A percentile compares a stretch with the other conserved stretches of the same genome.
These are phyloP conservation scores for Diplogasteroides magnus DNA, from an alignment of 1,140 invertebrate genomes.

Conservation along the genomic window DNA sequence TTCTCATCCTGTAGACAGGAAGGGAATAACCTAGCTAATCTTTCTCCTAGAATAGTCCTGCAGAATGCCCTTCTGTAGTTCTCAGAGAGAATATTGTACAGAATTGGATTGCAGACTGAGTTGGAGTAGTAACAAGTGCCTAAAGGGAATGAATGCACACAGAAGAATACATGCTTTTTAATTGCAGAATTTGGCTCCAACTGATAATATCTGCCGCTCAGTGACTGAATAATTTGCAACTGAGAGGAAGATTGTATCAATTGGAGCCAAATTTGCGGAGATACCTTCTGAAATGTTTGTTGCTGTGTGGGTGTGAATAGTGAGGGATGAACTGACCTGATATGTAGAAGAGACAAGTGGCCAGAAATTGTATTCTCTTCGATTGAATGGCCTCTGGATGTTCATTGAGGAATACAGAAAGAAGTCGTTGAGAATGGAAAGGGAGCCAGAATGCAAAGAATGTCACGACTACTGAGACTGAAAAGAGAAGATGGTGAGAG, in stretches of 20 bases:
- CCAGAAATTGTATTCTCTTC: constrained; percentile 26
- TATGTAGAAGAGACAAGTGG: constrained; percentile 27
- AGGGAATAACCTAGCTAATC: not conserved
- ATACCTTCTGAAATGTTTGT: too few relatives aligned
- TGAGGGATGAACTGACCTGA: too few relatives aligned
- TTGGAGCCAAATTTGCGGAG: too few relatives aligned
- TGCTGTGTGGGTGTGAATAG: too few relatives aligned
- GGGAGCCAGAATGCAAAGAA: constrained; percentile 90
- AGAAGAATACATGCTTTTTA: too few relatives aligned
- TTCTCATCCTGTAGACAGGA: not conserved
- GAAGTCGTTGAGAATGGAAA: constrained; percentile 78
- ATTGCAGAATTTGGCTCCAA: too few relatives aligned
- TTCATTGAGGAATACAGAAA: constrained; percentile 54
- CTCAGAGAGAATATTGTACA: constrained; percentile 36
- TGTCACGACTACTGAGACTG: constrained; percentile 81
- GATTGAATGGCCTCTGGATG: constrained; percentile 10
- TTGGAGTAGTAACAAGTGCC: constrained; percentile 38
- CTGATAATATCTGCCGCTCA: too few relatives aligned
- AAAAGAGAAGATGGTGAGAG: constrained; percentile 15
- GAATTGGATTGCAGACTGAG: constrained; percentile 33
- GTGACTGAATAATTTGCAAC: too few relatives aligned
- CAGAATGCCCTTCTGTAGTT: constrained; percentile 35
- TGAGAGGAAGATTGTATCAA: too few relatives aligned
- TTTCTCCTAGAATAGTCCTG: constrained; percentile 30
- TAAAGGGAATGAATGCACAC: too few relatives aligned